Evolutionary conservation across 2,113 vertebrate genomes (phyloP).

Genomic region (human (Homo sapiens)): GRCh38 chr1:83948001-83948500

Average conservation of each 20-base stretch:
- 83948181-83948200: neutral
- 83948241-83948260: neutral
- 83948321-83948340: neutral
- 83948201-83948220: neutral
- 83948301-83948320: neutral
- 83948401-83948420: neutral
- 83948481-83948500: neutral
- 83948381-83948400: neutral
- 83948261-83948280: neutral
- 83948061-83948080: neutral
- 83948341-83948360: neutral
- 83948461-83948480: neutral
- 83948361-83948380: neutral
- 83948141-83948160: neutral
- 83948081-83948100: neutral
- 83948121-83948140: neutral
- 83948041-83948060: neutral
- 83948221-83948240: neutral
- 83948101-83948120: neutral
- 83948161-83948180: neutral
- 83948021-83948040: neutral
- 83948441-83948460: neutral
- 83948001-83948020: constrained; percentile 4
- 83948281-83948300: neutral
- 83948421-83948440: neutral